Evolutionary conservation across 2,113 vertebrate genomes (phyloP), one percentile per base, ranked within the genome.

Genomic region (Hemibagrus wyckioides): DNA sequence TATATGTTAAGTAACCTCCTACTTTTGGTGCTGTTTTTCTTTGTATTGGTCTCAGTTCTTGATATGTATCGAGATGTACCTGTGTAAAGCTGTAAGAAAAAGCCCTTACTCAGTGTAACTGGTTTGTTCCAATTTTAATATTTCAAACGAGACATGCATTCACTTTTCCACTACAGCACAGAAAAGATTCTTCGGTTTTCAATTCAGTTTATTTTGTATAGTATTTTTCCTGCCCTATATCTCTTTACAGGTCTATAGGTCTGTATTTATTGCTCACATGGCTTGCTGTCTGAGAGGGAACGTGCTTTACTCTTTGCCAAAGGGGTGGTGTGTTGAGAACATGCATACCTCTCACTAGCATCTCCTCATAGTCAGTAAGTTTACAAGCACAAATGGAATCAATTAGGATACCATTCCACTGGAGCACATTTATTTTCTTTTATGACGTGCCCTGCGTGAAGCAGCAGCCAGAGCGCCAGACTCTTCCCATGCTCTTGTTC

Each of bases 401-500:
- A 86, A 88, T 89, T 83, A 90, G 61, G 82, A 90, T 41, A 82
- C 83, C 54, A 83, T 88, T 57, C 30, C 73, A 39, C 81, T 67
- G 87, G 73, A 54, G 52, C 83, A 61, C 86, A 87, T 92, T 94
- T 94, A 89, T 93, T 93, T 91, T 90, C 89, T 89, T 90, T 82
- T 69, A 5, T 73, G 13, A 67, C 67, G 73, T 89, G 63, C 67
- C 48, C 88, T 91, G 91, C 83, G 80, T 50, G 44, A 90, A 86
- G 89, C 44, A 63, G 86, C 88, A 84, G 56, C 23, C 59, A 91
- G 82, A 88, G 83, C 82, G 54, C 85, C 2, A 89, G 77, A 92
- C 79, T 83, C 80, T 80, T 87, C 90, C 61, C 6, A 76, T 85
- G 36, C 14, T 14, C 86, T 85, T 82, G 56, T 30, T 75, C 52